Base-by-base conservation (phyloP, 2,797 vertebrate genomes). In the Avahi laniger region DNA sequence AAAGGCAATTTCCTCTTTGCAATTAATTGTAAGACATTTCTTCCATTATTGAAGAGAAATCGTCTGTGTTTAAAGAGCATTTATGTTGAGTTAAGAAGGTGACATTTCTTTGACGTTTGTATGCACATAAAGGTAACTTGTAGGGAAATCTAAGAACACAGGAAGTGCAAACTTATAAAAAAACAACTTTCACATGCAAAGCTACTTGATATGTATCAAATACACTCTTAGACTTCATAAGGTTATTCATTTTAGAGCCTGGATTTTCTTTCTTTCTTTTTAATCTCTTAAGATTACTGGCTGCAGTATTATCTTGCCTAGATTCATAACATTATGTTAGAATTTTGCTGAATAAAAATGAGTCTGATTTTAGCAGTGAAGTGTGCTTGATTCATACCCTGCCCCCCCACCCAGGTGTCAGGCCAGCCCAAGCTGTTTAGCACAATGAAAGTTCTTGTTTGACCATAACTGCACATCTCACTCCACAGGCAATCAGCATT, bases 401-500 rank as follows among this genome's bases (percentile, higher is more conserved):
- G 97, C 97, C 97, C 97, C 96, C 97, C 98, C 97, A 98, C 98
- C 98, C 98, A 98, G 98, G 98, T 99, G 98, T 98, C 98, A 98
- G 98, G 97, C 98, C 98, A 98, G 98, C 98, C 98, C 98, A 98
- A 98, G 98, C 98, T 98, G 98, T 98, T 98, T 97, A 97, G 98
- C 98, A 98, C 98, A 99, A 98, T 98, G 98, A 97, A 98, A 98
- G 97, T 98, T 98, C 98, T 98, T 98, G 98, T 98, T 98, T 98
- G 98, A 98, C 99, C 99, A 98, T 98, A 99, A 98, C 98, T 98
- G 98, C 98, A 98, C 88, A 98, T 98, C 98, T 99, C 98, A 98
- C 98, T 98, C 99, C 98, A 98, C 98, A 98, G 98, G 99, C 98
- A 98, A 98, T 99, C 98, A 99, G 98, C 98, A 98, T 99, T 99